Conservation (phyloP, 2,888 invertebrate species). For the Cephus spinipes region DNA sequence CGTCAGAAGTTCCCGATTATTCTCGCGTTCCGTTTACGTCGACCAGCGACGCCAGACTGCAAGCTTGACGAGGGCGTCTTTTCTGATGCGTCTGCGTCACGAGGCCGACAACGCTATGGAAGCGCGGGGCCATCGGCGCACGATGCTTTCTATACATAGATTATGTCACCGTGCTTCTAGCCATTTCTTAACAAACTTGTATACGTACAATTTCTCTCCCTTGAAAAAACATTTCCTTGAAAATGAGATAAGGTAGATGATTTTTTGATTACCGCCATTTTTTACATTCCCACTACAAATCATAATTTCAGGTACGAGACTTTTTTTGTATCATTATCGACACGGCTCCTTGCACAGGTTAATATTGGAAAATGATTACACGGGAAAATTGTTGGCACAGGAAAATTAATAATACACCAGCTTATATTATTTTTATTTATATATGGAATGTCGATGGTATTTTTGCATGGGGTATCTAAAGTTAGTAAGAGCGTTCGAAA, state of each 20-base stretch:
- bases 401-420: not conserved
- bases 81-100: slow-evolving; percentile 36
- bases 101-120: not conserved
- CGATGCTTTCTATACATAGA: not conserved
- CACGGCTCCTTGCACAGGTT: not conserved
- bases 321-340: not conserved
- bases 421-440: not conserved
- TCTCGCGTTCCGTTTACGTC: slow-evolving; percentile 38
- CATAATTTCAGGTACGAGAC: not conserved
- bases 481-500: not conserved
- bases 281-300: not conserved
- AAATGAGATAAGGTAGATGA: not conserved
- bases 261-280: not conserved
- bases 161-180: slow-evolving; percentile 5
- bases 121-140: slow-evolving; percentile 5
- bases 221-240: not conserved
- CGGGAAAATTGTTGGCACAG: not conserved
- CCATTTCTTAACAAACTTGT: not conserved
- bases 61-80: slow-evolving; percentile 41
- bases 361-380: not conserved
- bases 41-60: slow-evolving; percentile 57
- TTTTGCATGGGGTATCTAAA: not conserved
- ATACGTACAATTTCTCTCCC: not conserved
- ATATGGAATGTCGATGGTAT: not conserved
- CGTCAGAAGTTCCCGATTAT: slow-evolving; percentile 24